Conservation (phyloP, 1,140 invertebrate genomes). For the Euura lappo region DNA sequence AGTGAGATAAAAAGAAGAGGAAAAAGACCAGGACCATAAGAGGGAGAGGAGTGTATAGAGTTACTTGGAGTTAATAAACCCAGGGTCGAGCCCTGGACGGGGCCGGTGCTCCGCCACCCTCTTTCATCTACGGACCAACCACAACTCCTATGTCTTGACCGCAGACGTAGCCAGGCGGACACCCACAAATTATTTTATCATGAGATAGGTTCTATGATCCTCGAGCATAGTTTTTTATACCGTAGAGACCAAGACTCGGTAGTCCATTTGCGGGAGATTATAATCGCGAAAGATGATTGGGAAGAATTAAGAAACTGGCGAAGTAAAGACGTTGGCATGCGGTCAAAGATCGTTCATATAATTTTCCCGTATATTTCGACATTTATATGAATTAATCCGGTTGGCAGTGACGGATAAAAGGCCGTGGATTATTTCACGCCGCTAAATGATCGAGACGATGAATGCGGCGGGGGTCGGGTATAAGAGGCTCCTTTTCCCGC, state of each 20-base stretch:
- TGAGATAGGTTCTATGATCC: neutral
- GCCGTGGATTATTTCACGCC: neutral
- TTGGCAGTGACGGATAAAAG: neutral
- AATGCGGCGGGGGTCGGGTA: neutral
- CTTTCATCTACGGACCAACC: constrained; percentile 47
- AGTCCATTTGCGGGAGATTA: constrained; percentile 12
- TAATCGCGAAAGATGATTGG: constrained; percentile 19
- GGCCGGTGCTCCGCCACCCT: constrained; percentile 16
- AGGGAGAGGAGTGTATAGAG: constrained; percentile 42
- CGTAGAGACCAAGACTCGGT: neutral
- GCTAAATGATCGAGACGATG: neutral
- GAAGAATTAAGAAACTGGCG: neutral
- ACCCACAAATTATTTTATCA: constrained; percentile 55
- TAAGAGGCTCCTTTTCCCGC: neutral
- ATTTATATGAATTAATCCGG: neutral
- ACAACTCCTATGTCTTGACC: constrained; percentile 34
- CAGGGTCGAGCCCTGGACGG: constrained; percentile 35
- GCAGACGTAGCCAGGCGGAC: constrained; percentile 45
- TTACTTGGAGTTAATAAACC: constrained; percentile 54
- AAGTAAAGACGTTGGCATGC: neutral
- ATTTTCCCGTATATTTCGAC: too few relatives aligned
- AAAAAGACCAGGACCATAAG: constrained; percentile 30
- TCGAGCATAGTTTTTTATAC: too few relatives aligned
- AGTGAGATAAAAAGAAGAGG: neutral
- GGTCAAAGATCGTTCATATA: too few relatives aligned